Percentiles rank a stretch among this genome's conserved stretches.
Evolutionary conservation across 2,797 vertebrate species (phyloP).

Genomic region (Coendou prehensilis): DNA sequence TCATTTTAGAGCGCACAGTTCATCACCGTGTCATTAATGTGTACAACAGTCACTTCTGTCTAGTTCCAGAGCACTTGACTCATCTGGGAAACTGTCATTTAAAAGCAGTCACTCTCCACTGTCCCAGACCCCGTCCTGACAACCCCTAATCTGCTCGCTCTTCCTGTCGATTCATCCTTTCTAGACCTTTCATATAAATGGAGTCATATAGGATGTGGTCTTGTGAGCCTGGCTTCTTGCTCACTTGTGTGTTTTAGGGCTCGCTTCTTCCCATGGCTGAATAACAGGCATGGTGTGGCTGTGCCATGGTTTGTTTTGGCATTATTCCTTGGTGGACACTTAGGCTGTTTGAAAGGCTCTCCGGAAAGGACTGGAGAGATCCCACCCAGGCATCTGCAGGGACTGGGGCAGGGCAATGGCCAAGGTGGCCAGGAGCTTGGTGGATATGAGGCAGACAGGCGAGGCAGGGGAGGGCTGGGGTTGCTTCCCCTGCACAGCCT

Average conservation of each 20-base stretch:
- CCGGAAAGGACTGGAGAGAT: not conserved
- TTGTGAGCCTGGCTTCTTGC: not conserved
- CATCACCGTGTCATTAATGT: not conserved
- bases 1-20: too few species aligned
- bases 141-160: rapidly evolving
- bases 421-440: not conserved
- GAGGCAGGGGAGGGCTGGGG: rapidly evolving
- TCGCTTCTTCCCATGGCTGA: not conserved
- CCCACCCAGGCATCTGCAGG: rapidly evolving
- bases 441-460: rapidly evolving
- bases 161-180: rapidly evolving
- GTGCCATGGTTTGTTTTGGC: not conserved
- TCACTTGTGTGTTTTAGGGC: rapidly evolving
- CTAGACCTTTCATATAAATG: rapidly evolving
- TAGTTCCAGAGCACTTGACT: not conserved
- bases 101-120: rapidly evolving
- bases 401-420: not conserved
- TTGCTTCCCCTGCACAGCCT: not conserved
- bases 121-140: rapidly evolving
- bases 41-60: rapidly evolving
- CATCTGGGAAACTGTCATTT: not conserved
- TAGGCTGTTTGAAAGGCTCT: not conserved
- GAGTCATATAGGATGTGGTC: rapidly evolving
- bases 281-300: rapidly evolving
- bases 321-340: not conserved